Percentiles rank a stretch among this genome's conserved stretches.
phyloP scores from a whole-genome alignment of 2,888 invertebrate species.

The Agriotes lineatus region DNA sequence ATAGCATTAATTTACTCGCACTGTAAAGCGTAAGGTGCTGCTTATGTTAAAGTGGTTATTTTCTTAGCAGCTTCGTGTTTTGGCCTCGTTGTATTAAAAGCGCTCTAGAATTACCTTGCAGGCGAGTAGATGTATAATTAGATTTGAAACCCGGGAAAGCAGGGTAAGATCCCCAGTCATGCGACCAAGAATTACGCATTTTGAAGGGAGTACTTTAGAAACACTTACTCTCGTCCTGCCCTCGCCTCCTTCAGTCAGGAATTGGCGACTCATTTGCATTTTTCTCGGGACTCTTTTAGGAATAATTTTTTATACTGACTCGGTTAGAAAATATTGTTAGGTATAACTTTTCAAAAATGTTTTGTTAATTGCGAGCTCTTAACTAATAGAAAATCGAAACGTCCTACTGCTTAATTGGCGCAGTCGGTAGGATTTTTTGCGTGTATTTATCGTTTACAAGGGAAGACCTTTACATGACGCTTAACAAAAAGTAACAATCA shows the following conservation, averaged over 20 bases:
- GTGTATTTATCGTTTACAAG: too few relatives aligned
- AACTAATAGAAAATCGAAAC: too few relatives aligned
- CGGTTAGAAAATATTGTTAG: not conserved
- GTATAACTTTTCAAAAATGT: too few relatives aligned
- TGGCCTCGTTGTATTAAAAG: slow-evolving; percentile 44
- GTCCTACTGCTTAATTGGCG: too few relatives aligned
- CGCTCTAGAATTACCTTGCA: slow-evolving; percentile 42
- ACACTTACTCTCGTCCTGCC: slow-evolving; percentile 23
- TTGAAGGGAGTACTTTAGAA: slow-evolving; percentile 33
- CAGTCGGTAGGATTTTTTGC: too few relatives aligned
- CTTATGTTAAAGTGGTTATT: slow-evolving; percentile 42
- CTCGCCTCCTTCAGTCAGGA: slow-evolving; percentile 19
- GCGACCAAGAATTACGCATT: slow-evolving; percentile 42
- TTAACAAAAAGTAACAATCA: too few relatives aligned
- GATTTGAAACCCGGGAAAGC: slow-evolving; percentile 42
- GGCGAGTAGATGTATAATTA: slow-evolving; percentile 44
- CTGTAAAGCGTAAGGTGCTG: slow-evolving; percentile 36
- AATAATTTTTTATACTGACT: not conserved
- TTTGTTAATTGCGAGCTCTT: too few relatives aligned
- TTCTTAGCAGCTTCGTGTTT: slow-evolving; percentile 44
- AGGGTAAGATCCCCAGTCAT: slow-evolving; percentile 33
- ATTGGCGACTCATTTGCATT: slow-evolving; percentile 23
- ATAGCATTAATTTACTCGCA: slow-evolving; percentile 41
- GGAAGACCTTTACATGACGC: too few relatives aligned
- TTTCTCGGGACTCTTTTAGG: not conserved